Conservation (phyloP, 1,140 invertebrate species). For the Anastrepha ludens region DNA sequence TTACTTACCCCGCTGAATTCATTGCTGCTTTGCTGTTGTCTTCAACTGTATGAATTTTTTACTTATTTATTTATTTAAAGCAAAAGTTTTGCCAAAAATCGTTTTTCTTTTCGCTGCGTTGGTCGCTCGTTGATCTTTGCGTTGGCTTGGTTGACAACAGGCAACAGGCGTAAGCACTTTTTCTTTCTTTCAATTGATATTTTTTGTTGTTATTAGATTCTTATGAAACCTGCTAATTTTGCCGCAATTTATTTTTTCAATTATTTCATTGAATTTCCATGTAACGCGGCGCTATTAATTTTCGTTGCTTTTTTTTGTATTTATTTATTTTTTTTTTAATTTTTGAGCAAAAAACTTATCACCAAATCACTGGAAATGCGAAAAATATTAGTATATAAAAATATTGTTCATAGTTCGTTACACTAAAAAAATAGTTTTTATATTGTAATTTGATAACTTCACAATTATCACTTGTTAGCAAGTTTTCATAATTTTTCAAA, state of each 20-base stretch:
- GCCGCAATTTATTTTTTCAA: neutral
- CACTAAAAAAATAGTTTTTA: no score
- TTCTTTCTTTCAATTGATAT: conserved; percentile 23
- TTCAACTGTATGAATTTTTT: neutral
- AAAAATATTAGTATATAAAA: conserved; percentile 2
- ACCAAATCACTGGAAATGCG: conserved; percentile 19
- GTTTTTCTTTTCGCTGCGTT: conserved; percentile 8
- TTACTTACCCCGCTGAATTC: conserved; percentile 46
- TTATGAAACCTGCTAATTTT: neutral
- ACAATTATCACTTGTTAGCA: no score
- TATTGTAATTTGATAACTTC: no score
- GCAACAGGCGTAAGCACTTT: conserved; percentile 35
- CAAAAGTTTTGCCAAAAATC: conserved; percentile 22
- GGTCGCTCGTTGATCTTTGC: neutral
- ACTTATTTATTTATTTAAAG: neutral
- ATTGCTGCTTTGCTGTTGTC: neutral
- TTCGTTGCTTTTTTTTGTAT: neutral
- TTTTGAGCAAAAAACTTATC: conserved; percentile 3
- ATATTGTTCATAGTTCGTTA: neutral
- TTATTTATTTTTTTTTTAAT: neutral
- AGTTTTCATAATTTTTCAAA: no score
- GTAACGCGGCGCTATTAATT: conserved; percentile 11
- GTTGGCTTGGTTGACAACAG: conserved; percentile 43
- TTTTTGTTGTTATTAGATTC: neutral
- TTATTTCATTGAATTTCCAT: conserved; percentile 2